phyloP scores from a whole-genome alignment of 2,888 invertebrate species.

The Automeris io region DNA sequence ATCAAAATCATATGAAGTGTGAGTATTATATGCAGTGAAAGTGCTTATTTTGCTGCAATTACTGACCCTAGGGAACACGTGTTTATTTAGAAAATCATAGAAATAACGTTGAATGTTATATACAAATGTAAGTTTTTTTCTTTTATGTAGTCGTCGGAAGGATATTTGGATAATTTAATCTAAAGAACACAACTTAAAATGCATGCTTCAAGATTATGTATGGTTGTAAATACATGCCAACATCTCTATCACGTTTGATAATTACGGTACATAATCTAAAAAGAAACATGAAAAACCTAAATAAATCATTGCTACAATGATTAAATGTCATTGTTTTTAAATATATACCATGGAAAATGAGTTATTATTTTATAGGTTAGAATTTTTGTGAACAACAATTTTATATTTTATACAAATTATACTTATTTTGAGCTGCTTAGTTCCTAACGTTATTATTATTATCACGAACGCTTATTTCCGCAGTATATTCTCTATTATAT shows the following conservation, averaged over 20 bases:
- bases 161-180: not conserved
- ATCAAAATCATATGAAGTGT: constrained; percentile 21
- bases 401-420: too few species aligned
- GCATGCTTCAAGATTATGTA: not conserved
- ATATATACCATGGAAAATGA: not conserved
- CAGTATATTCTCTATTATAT: too few species aligned
- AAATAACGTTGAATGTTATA: constrained; percentile 3
- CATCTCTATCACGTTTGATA: not conserved
- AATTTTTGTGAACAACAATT: not conserved
- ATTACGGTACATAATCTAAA: not conserved
- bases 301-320: not conserved
- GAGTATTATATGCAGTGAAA: constrained; percentile 31
- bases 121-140: constrained; percentile 7
- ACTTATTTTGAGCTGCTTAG: too few species aligned
- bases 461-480: too few species aligned
- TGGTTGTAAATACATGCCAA: constrained; percentile 3
- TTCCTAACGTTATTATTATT: too few species aligned
- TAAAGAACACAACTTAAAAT: not conserved
- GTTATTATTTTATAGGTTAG: not conserved
- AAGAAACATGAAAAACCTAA: not conserved
- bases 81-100: constrained; percentile 18
- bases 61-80: constrained; percentile 28
- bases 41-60: constrained; percentile 21
- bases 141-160: not conserved
- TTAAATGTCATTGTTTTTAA: not conserved